Percentiles rank a stretch among this genome's conserved stretches.
phyloP scores from a whole-genome alignment of 2,888 invertebrate species.

The Diachrysia chrysitis region DNA sequence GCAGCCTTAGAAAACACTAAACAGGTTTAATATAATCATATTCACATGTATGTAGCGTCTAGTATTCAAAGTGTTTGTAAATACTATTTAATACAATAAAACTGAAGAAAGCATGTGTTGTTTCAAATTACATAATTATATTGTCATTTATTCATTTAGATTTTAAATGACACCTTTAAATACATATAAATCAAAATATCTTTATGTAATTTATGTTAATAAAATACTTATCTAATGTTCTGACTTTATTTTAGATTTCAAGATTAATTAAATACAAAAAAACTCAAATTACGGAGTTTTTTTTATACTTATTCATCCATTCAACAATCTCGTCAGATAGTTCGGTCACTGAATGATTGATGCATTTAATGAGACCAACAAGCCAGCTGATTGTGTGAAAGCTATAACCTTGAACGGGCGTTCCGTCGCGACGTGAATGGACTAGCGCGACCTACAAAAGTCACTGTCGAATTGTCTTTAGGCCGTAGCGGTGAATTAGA shows the following conservation, averaged over 20 bases:
- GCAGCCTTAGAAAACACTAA: not conserved
- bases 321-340: not conserved
- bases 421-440: constrained; percentile 73
- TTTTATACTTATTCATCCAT: not conserved
- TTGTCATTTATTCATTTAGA: too few relatives aligned
- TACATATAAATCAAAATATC: too few relatives aligned
- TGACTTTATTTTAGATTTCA: too few relatives aligned
- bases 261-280: too few relatives aligned
- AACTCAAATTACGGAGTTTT: too few relatives aligned
- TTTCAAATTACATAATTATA: too few relatives aligned
- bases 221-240: too few relatives aligned
- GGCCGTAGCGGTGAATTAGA: constrained; percentile 54
- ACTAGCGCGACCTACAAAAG: constrained; percentile 77
- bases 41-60: not conserved
- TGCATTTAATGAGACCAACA: constrained; percentile 40
- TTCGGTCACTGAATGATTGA: constrained; percentile 24
- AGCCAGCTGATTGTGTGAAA: constrained; percentile 78
- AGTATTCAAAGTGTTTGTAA: too few relatives aligned
- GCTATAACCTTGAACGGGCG: constrained; percentile 79
- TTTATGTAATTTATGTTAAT: too few relatives aligned
- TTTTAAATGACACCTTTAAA: too few relatives aligned
- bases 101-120: too few relatives aligned
- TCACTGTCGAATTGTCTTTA: constrained; percentile 65
- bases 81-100: too few relatives aligned
- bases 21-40: not conserved